Conservation (phyloP, 2,888 invertebrate species). For the Andrena marginata region DNA sequence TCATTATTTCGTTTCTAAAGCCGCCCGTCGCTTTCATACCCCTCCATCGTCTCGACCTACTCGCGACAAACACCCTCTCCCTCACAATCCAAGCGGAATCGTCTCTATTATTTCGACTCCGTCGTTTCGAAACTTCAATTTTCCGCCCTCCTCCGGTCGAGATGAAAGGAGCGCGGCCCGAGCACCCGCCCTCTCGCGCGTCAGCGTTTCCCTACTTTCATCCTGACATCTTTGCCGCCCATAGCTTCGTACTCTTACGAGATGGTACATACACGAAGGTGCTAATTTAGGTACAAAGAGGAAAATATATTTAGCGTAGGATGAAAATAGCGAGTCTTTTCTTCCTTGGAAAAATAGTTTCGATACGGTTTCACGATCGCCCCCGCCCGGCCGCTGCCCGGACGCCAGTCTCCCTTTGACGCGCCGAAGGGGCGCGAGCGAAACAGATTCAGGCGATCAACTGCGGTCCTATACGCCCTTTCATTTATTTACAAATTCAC, state of each 20-base stretch:
- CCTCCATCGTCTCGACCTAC: background rate
- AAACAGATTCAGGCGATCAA: conserved; percentile 11
- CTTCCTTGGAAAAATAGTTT: conserved; percentile 54
- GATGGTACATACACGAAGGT: conserved; percentile 27
- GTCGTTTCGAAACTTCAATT: background rate
- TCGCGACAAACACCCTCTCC: background rate
- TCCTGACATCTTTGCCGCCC: conserved; percentile 27
- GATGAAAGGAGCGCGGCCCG: background rate
- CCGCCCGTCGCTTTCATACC: background rate
- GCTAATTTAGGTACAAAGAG: conserved; percentile 54
- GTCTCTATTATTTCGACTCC: background rate
- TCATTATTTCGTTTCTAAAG: conserved; percentile 30
- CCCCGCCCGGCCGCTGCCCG: background rate
- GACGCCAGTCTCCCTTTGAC: background rate
- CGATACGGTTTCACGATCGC: conserved; percentile 29
- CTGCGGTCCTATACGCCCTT: conserved; percentile 25
- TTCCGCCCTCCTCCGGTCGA: background rate
- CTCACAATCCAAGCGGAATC: background rate
- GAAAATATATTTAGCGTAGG: conserved; percentile 52
- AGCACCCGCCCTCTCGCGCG: conserved; percentile 7
- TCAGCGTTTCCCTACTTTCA: conserved; percentile 24
- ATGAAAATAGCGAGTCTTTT: conserved; percentile 59
- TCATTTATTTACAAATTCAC: conserved; percentile 68
- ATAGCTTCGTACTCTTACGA: background rate
- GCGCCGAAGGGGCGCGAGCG: conserved; percentile 10